Conservation (phyloP, 2,113 vertebrate genomes). For the Tinamus guttatus region DNA sequence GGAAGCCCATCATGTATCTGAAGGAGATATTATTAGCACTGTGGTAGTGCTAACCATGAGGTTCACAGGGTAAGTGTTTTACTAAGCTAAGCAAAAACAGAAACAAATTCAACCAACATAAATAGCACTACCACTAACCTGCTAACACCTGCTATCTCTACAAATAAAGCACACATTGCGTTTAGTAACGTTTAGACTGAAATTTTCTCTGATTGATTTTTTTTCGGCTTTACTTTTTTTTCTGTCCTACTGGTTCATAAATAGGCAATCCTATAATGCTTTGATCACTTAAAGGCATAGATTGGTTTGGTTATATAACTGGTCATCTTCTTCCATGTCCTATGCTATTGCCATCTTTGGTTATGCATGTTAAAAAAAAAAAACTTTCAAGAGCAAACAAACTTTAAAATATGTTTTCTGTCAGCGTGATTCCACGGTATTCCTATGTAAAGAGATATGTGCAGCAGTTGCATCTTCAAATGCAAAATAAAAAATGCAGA, state of each 20-base stretch:
- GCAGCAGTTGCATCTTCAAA: not conserved
- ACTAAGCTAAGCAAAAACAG: not conserved
- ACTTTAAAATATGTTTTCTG: not conserved
- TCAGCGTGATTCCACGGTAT: not conserved
- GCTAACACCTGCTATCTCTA: not conserved
- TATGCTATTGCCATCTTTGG: not conserved
- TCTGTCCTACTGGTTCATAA: not conserved
- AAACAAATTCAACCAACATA: not conserved
- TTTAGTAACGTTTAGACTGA: not conserved
- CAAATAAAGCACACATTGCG: not conserved
- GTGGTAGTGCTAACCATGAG: not conserved
- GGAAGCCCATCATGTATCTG: not conserved
- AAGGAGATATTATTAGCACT: not conserved
- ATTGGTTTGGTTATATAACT: not conserved
- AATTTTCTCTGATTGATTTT: not conserved
- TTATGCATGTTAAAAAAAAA: not conserved
- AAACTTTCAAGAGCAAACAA: not conserved
- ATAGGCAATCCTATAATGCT: not conserved
- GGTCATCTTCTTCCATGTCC: not conserved
- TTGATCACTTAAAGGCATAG: not conserved
- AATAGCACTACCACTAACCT: not conserved
- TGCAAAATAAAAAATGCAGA: accelerated
- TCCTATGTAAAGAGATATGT: not conserved
- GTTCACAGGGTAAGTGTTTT: not conserved
- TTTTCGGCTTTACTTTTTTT: not conserved